A percentile compares a stretch with the other conserved stretches of the same genome.
Evolutionary conservation across 2,797 vertebrate species (phyloP).

Genomic region (Coilia nasus): DNA sequence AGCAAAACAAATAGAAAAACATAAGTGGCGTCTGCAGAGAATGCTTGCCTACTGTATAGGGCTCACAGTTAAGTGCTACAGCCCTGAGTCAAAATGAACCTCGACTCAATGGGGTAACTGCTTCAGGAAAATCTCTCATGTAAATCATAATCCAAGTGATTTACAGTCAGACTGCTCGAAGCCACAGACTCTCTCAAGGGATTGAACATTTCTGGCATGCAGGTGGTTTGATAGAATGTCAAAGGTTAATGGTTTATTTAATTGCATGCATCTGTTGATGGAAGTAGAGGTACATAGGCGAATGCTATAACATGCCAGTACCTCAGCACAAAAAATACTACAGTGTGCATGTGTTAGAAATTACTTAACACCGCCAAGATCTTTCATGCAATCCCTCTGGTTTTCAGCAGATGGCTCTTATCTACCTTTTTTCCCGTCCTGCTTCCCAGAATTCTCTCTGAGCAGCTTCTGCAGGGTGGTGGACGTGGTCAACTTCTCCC

Average conservation of each 20-base stretch:
- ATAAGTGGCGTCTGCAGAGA: no score
- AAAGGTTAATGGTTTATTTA: slow-evolving; percentile 3
- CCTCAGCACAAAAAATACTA: background rate
- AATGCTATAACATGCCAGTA: background rate
- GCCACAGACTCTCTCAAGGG: background rate
- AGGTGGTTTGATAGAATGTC: background rate
- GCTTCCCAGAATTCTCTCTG: slow-evolving; percentile 85
- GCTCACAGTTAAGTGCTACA: no score
- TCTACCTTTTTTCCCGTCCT: background rate
- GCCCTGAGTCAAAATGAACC: background rate
- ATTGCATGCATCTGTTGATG: background rate
- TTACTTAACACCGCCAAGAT: background rate
- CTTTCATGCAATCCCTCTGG: background rate
- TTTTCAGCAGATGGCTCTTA: background rate
- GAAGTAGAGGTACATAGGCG: background rate
- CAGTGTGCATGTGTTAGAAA: background rate
- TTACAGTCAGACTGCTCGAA: background rate
- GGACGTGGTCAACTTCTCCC: slow-evolving; percentile 84
- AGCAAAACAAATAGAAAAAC: no score
- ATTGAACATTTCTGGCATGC: background rate
- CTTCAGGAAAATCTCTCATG: background rate
- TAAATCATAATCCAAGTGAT: background rate
- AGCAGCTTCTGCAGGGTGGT: slow-evolving; percentile 88
- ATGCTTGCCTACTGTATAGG: no score
- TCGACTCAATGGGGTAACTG: background rate